A percentile compares a stretch with the other conserved stretches of the same genome.
phyloP scores from a whole-genome alignment of 2,113 vertebrate genomes.

The Pongo abelii region DNA sequence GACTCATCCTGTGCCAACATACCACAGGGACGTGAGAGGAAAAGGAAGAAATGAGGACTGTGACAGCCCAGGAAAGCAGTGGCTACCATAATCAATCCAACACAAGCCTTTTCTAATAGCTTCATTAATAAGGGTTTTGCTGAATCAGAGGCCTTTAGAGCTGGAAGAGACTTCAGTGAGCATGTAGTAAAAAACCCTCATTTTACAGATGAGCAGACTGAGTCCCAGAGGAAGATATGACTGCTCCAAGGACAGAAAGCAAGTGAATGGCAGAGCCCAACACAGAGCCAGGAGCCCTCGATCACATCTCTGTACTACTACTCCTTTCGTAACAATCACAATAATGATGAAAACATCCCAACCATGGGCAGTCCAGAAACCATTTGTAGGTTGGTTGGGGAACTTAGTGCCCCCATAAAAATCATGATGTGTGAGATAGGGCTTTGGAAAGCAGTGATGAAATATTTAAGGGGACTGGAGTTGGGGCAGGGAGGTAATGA shows the following conservation, averaged over 20 bases:
- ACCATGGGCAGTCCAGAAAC: not conserved
- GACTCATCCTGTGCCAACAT: slow-evolving; percentile 74
- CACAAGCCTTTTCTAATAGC: not conserved
- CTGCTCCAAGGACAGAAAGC: not conserved
- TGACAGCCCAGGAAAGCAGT: slow-evolving; percentile 6
- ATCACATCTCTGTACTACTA: rapidly evolving
- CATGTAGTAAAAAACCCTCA: not conserved
- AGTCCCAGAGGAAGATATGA: not conserved
- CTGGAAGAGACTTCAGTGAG: not conserved
- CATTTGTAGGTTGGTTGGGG: not conserved
- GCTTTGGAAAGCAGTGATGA: not conserved
- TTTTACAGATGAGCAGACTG: not conserved
- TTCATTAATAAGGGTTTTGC: not conserved
- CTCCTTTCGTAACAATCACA: not conserved
- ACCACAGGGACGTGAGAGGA: slow-evolving; percentile 57
- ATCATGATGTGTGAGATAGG: not conserved
- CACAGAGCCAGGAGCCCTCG: not conserved
- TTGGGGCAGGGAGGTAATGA: not conserved
- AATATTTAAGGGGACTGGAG: not conserved
- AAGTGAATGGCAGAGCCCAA: not conserved
- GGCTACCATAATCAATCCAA: slow-evolving; percentile 16
- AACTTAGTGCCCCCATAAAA: not conserved
- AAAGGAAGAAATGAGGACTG: slow-evolving; percentile 44
- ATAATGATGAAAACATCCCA: not conserved
- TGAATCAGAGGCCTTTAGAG: slow-evolving; percentile 31